These are phyloP conservation scores for Prolemur simus DNA, from an alignment of 2,113 vertebrate genomes.

Conservation along the genomic window DNA sequence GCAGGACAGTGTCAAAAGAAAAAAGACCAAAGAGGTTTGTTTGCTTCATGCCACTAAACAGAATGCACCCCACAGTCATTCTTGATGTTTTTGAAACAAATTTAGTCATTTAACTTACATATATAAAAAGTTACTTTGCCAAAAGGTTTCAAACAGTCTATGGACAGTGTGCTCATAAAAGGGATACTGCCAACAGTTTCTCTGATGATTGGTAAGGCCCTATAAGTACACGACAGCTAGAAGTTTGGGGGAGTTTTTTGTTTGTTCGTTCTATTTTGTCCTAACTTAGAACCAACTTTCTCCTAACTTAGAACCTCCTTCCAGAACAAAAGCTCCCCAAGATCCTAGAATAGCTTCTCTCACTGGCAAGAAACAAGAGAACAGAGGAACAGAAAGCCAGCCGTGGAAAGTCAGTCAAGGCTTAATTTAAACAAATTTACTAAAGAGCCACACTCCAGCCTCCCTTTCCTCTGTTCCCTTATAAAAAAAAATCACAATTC, in stretches of 20 bases:
- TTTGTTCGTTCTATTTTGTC: background rate
- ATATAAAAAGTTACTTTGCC: background rate
- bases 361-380: background rate
- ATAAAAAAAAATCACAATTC: background rate
- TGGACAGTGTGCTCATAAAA: background rate
- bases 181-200: background rate
- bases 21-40: slow-evolving; percentile 34
- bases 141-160: background rate
- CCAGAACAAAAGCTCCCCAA: background rate
- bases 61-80: background rate
- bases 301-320: slow-evolving; percentile 37
- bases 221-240: background rate
- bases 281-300: slow-evolving; percentile 43
- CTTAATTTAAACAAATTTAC: slow-evolving; percentile 37
- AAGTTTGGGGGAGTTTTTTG: background rate
- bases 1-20: slow-evolving; percentile 45
- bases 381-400: background rate
- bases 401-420: background rate
- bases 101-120: slow-evolving; percentile 23
- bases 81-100: slow-evolving; percentile 55
- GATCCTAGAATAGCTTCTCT: background rate
- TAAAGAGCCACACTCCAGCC: background rate
- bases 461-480: background rate
- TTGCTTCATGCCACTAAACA: background rate
- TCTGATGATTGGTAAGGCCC: background rate